Conservation (phyloP, 2,113 vertebrate genomes). For the Hippopotamus amphibius region DNA sequence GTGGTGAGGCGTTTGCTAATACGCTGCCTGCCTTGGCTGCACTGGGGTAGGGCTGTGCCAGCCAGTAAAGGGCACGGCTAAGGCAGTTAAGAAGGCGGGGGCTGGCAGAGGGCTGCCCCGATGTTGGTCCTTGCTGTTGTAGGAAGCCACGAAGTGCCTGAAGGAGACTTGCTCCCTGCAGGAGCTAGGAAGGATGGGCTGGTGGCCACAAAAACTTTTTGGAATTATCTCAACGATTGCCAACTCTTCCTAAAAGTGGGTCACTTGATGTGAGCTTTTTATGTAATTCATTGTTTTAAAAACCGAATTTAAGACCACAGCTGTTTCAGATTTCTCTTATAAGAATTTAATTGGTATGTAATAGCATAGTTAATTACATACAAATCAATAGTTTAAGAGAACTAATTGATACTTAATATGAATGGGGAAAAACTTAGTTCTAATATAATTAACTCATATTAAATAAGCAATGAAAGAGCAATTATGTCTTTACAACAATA, state of each 20-base stretch:
- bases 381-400: slow-evolving; percentile 90
- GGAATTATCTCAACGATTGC: slow-evolving; percentile 17
- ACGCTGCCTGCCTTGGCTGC: not conserved
- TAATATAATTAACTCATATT: slow-evolving; percentile 88
- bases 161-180: not conserved
- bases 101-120: not conserved
- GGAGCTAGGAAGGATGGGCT: not conserved
- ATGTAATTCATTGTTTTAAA: slow-evolving; percentile 81
- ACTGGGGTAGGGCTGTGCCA: no score
- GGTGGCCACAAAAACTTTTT: not conserved
- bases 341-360: slow-evolving; percentile 90
- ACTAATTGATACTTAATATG: slow-evolving; percentile 91
- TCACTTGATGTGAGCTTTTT: slow-evolving; percentile 66
- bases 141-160: not conserved
- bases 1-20: not conserved
- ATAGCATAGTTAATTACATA: slow-evolving; percentile 91
- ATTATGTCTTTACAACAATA: slow-evolving; percentile 85
- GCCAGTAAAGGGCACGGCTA: not conserved
- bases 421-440: slow-evolving; percentile 85
- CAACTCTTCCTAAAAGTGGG: not conserved
- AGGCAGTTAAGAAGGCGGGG: not conserved
- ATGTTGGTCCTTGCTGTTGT: accelerated
- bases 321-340: slow-evolving; percentile 86
- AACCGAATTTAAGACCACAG: slow-evolving; percentile 86
- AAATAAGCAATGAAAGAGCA: slow-evolving; percentile 87